phyloP scores from a whole-genome alignment of 53 echinoderm and acorn worm species.

The Crossaster papposus region DNA sequence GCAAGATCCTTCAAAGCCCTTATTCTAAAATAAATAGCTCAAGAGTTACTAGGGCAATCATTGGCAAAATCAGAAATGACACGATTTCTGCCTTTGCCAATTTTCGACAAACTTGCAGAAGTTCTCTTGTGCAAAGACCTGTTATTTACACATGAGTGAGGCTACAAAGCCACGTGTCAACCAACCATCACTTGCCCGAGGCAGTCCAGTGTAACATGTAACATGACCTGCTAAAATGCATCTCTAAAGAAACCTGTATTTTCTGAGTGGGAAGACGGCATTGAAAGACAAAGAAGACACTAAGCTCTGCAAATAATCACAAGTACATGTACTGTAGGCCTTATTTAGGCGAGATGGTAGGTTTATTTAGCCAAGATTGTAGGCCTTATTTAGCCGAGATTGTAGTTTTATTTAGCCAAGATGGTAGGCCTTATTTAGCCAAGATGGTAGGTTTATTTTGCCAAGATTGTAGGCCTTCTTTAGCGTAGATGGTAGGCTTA shows the following conservation, averaged over 20 bases:
- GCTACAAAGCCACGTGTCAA: neutral
- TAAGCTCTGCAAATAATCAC: neutral
- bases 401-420: too few relatives aligned
- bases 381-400: too few relatives aligned
- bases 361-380: too few relatives aligned
- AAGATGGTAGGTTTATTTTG: too few relatives aligned
- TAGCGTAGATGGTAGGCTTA: too few relatives aligned
- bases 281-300: neutral
- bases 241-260: neutral
- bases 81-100: neutral
- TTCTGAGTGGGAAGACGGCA: neutral
- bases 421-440: too few relatives aligned
- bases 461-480: too few relatives aligned
- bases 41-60: too few relatives aligned
- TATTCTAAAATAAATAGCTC: too few relatives aligned
- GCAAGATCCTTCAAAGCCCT: neutral
- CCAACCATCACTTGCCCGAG: neutral
- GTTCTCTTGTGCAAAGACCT: neutral
- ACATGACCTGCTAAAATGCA: neutral
- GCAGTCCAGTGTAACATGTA: neutral
- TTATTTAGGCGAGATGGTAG: neutral
- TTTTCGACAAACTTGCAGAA: neutral
- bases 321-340: conserved; percentile 4
- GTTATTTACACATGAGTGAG: neutral
- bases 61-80: neutral